These are phyloP conservation scores for Coregonus sp. DNA, from an alignment of 2,797 vertebrate genomes.

Conservation along the genomic window DNA sequence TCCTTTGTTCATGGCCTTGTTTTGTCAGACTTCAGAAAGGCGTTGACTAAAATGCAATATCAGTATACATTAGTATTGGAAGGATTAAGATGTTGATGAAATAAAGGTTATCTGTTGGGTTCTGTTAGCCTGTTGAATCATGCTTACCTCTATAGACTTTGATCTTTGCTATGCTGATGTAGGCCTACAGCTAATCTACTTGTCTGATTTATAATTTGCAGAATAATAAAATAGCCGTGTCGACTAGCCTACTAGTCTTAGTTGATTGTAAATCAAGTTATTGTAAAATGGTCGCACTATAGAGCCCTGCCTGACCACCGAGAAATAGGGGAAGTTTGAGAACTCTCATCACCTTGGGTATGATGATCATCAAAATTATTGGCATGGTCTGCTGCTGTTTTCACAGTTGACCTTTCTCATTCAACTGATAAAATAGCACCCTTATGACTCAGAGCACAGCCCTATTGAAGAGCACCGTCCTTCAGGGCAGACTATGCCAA, in stretches of 20 bases:
- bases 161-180: neutral
- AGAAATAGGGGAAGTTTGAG: too few species aligned
- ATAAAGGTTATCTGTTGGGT: neutral
- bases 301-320: neutral
- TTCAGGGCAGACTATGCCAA: constrained; percentile 5
- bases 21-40: neutral
- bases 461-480: too few species aligned
- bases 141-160: neutral
- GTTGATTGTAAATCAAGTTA: neutral
- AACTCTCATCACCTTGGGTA: constrained; percentile 22
- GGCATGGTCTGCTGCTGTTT: constrained; percentile 22
- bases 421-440: constrained; percentile 19
- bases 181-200: too few species aligned
- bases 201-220: too few species aligned
- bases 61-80: neutral
- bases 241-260: too few species aligned
- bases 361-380: constrained; percentile 24
- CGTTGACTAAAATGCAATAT: neutral
- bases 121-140: neutral
- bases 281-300: neutral
- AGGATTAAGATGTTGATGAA: neutral
- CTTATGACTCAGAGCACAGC: constrained; percentile 26
- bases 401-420: constrained; percentile 23
- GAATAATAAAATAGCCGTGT: too few species aligned
- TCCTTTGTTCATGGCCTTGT: neutral